These are phyloP conservation scores for Criorhina ranunculi DNA, from an alignment of 2,888 invertebrate species.

Conservation along the genomic window DNA sequence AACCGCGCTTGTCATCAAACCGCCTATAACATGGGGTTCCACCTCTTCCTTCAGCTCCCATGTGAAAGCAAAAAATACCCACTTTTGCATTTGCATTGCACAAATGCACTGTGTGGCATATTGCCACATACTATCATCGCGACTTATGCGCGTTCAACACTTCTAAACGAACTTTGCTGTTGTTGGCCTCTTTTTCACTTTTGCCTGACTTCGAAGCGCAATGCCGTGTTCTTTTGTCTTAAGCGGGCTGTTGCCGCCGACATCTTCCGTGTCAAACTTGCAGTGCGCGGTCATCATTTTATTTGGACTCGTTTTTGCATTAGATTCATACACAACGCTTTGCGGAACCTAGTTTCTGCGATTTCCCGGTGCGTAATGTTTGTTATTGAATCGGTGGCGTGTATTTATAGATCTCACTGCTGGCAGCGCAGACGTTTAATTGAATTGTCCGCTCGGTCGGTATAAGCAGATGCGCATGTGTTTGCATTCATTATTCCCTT, in stretches of 20 bases:
- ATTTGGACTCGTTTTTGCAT: constrained; percentile 16
- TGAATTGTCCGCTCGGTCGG: constrained; percentile 30
- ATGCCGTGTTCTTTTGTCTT: constrained; percentile 61
- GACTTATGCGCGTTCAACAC: constrained; percentile 44
- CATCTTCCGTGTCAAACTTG: constrained; percentile 27
- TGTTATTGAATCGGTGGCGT: constrained; percentile 40
- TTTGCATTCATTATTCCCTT: constrained; percentile 18
- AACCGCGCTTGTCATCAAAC: constrained; percentile 63
- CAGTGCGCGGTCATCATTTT: not conserved
- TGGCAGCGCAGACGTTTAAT: constrained; percentile 47
- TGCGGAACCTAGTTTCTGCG: constrained; percentile 48
- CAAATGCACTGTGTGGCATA: constrained; percentile 12
- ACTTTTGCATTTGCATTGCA: constrained; percentile 35
- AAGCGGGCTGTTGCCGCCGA: constrained; percentile 3
- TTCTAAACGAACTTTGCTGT: constrained; percentile 33
- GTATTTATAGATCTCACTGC: constrained; percentile 51
- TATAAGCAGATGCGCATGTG: constrained; percentile 29
- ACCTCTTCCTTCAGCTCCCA: not conserved
- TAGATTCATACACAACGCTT: constrained; percentile 5
- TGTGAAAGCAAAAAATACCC: constrained; percentile 33
- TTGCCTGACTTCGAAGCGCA: constrained; percentile 43
- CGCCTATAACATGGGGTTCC: constrained; percentile 6
- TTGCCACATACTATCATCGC: constrained; percentile 22
- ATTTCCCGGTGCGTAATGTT: constrained; percentile 64
- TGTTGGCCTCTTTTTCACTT: constrained; percentile 49